Base-by-base conservation (phyloP, 2,113 vertebrate genomes). In the Gymnogyps californianus region DNA sequence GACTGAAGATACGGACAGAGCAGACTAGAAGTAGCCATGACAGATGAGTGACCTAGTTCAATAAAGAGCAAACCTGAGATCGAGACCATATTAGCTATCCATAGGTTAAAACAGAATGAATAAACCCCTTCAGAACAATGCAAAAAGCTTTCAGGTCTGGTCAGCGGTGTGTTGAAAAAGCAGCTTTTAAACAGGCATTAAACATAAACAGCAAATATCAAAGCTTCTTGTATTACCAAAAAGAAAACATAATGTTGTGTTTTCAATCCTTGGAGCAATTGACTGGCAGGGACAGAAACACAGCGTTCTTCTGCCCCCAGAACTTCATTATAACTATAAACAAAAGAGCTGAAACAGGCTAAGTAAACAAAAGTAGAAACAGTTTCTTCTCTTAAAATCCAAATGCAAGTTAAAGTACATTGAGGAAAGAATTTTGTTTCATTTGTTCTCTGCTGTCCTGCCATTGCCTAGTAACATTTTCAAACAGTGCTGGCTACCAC, bases 391-490 rank as follows among this genome's bases (percentile, higher is more conserved):
- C 28, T 62, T 74, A 38, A 86, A 90, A 92, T 81, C 58, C 46
- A 36, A 70, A 22, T 44, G 42, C 36, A 83, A 88, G 28, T 72
- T 82, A 24, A 65, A 88, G 71, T 47, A 78, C 32, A 59, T 11
- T 59, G 61, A 78, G 55, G 46, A 51, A 55, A 71, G 12, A 80
- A 55, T 86, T 74, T 85, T 65, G 26, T 77, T 96, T 72, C 28
- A 16, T 83, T 90, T 80, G 18, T 70, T 92, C 62, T 92, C 46
- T 94, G 49, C 71, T 81, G 13, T 46, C 20, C 64, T 88, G 17
- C 34, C 47, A 86, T 74, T 93, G 67, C 64, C 76, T 90, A 26
- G 79, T 90, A 81, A 93, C 59, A 36, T 71, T 96, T 96, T 72
- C 85, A 93, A 51, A 54, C 55, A 81, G 67, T 42, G 38, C 29